Evolutionary conservation across 2,797 vertebrate genomes (phyloP).

Genomic region (Sternotherus odoratus): DNA sequence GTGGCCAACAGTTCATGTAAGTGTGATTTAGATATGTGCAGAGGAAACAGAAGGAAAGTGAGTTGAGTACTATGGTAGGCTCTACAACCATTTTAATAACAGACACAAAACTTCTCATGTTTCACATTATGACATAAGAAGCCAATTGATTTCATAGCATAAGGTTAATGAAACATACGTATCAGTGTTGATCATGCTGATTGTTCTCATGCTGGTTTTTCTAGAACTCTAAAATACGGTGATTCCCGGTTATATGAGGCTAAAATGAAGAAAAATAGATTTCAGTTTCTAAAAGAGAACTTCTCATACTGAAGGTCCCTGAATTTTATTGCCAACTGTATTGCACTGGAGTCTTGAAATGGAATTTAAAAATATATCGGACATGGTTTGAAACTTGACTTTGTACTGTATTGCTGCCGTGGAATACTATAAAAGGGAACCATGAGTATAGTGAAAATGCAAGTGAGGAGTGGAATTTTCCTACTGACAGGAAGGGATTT

Average conservation of each 20-base stretch:
- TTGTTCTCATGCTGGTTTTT: neutral
- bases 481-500: neutral
- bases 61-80: neutral
- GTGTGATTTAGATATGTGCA: neutral
- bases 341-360: neutral
- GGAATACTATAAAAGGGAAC: neutral
- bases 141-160: neutral
- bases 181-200: neutral
- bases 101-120: neutral
- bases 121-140: neutral
- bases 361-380: conserved; percentile 31
- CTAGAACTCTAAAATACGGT: neutral
- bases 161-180: neutral
- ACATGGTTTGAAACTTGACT: neutral
- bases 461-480: neutral
- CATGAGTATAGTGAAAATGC: neutral
- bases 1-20: neutral
- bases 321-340: neutral
- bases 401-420: conserved; percentile 5
- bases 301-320: neutral
- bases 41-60: neutral
- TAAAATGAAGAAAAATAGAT: conserved; percentile 40
- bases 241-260: neutral
- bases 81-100: neutral
- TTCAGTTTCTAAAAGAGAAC: conserved; percentile 24